Evolutionary conservation across 2,888 invertebrate species (phyloP).

Genomic region (Calameuta pallipes): DNA sequence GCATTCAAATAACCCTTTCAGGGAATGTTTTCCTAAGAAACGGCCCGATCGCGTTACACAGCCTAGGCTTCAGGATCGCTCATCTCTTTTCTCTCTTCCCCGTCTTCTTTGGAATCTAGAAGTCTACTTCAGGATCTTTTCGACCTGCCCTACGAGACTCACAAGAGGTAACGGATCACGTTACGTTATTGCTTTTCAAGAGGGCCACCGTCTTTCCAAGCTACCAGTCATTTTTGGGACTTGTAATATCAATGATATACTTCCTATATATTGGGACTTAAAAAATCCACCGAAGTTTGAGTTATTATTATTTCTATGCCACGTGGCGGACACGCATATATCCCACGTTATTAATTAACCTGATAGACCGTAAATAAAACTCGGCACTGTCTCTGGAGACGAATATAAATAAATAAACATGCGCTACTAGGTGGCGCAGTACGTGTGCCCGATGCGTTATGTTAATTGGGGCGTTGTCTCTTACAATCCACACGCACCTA

Average conservation of each 20-base stretch:
- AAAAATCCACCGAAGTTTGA: slow-evolving; percentile 3
- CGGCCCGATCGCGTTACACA: slow-evolving; percentile 44
- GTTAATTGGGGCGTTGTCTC: slow-evolving; percentile 67
- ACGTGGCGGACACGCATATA: slow-evolving; percentile 29
- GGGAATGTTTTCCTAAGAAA: slow-evolving; percentile 41
- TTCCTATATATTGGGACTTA: background rate
- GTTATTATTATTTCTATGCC: slow-evolving; percentile 51
- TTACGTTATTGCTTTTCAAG: slow-evolving; percentile 2
- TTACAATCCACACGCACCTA: slow-evolving; percentile 60
- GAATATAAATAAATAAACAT: slow-evolving; percentile 65
- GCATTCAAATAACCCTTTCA: slow-evolving; percentile 42
- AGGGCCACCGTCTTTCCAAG: background rate
- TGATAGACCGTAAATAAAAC: slow-evolving; percentile 62
- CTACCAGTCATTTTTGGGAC: background rate
- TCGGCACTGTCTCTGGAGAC: slow-evolving; percentile 46
- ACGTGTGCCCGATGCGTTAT: slow-evolving; percentile 56
- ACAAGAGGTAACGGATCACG: background rate
- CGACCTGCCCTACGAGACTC: background rate
- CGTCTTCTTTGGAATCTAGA: background rate
- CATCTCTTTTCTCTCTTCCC: background rate
- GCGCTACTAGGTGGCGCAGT: slow-evolving; percentile 27
- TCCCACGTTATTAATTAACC: slow-evolving; percentile 62
- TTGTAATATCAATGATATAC: background rate
- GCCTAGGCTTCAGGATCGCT: background rate
- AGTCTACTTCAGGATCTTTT: background rate